These are phyloP conservation scores for Drosophila percnosoma DNA, from an alignment of 2,888 invertebrate genomes.

Conservation along the genomic window DNA sequence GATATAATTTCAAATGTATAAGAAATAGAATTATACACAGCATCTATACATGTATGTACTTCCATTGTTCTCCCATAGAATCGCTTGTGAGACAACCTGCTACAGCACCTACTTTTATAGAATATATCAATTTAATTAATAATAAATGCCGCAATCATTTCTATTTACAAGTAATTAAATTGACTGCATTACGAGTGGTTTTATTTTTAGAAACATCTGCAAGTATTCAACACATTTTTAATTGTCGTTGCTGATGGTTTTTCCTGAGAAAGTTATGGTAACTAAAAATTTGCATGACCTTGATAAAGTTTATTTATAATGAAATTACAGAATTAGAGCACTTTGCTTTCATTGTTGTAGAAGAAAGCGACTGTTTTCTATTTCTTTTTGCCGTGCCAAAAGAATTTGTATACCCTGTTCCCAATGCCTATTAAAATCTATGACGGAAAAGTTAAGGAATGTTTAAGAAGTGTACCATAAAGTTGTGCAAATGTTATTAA, in stretches of 20 bases:
- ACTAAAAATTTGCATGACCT: constrained; percentile 33
- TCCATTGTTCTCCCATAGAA: background rate
- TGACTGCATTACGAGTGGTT: constrained; percentile 27
- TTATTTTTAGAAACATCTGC: constrained; percentile 42
- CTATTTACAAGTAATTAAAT: constrained; percentile 39
- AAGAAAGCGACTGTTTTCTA: constrained; percentile 20
- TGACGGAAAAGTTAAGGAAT: background rate
- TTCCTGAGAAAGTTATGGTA: constrained; percentile 42
- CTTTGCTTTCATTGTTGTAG: constrained; percentile 50
- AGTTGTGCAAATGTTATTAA: background rate
- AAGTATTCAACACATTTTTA: constrained; percentile 29
- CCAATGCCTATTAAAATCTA: background rate
- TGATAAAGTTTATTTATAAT: constrained; percentile 45
- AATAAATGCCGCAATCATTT: constrained; percentile 46
- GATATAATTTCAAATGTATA: too few species aligned
- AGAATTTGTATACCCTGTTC: constrained; percentile 1
- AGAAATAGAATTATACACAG: too few species aligned
- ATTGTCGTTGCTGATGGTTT: constrained; percentile 7
- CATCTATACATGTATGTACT: background rate
- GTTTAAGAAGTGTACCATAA: background rate
- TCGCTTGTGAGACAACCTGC: background rate
- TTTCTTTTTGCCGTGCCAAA: constrained; percentile 4
- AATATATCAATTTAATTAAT: constrained; percentile 29
- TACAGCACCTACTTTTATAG: background rate
- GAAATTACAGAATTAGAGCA: constrained; percentile 55